Base-by-base conservation (phyloP, 2,797 vertebrate species). In the Gymnopithys bicolor region DNA sequence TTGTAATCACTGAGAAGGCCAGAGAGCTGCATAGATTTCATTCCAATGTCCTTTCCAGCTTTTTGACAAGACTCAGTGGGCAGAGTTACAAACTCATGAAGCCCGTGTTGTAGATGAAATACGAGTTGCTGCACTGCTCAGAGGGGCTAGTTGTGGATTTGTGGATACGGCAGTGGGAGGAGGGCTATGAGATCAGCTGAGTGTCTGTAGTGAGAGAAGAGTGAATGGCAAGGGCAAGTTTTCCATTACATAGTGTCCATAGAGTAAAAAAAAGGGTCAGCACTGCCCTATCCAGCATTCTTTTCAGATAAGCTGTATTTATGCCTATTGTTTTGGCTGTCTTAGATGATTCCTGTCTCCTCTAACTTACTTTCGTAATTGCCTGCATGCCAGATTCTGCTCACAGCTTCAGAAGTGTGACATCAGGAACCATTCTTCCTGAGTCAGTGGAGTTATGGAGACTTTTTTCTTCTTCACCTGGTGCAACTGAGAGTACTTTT, bases 31-130 rank as follows among this genome's bases (percentile, higher is more conserved):
- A 94, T 88, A 92, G 96, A 96, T 95, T 97, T 96, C 96, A 92
- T 97, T 96, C 94, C 96, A 96, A 95, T 83, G 69, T 95, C 90
- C 94, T 90, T 96, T 97, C 95, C 96, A 97, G 96, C 87, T 97
- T 97, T 97, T 95, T 97, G 97, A 97, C 95, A 96, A 83, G 86
- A 45, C 64, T 48, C 2, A 7, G 75, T 90, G 94, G 91, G 93
- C 96, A 92, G 91, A 39, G 64, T 96, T 96, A 96, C 97, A 95
- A 89, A 49, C 63, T 59, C 75, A 71, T 45, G 92, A 84, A 95
- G 94, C 55, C 75, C 2, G 19, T 80, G 59, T 58, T 95, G 87
- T 59, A 74, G 90, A 70, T 95, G 97, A 95, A 95, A 93, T 64
- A 62, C 7, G 86, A 95, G 95, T 95, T 94, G 45, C 71, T n/a